These are phyloP conservation scores for Quadroppia sp. DNA, from an alignment of 2,888 invertebrate species.

Conservation along the genomic window DNA sequence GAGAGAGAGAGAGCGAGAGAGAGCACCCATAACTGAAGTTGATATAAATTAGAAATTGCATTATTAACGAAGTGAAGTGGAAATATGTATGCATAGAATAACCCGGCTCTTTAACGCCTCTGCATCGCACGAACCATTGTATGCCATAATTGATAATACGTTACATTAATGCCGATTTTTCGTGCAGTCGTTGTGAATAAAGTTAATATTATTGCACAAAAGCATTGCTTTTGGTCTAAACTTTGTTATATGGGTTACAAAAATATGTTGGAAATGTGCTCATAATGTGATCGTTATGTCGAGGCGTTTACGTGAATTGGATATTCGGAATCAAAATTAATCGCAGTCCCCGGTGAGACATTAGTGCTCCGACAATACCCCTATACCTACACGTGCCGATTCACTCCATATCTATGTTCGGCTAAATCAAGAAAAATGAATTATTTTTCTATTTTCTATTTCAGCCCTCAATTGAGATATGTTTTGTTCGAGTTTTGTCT, in stretches of 20 bases:
- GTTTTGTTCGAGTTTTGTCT: slow-evolving; percentile 4
- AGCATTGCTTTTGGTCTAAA: slow-evolving; percentile 27
- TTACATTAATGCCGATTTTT: slow-evolving; percentile 37
- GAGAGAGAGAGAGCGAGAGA: no score
- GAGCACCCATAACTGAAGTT: slow-evolving; percentile 1
- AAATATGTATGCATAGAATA: slow-evolving; percentile 35
- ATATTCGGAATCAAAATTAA: slow-evolving; percentile 32
- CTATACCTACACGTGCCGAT: slow-evolving; percentile 24
- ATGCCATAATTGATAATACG: slow-evolving; percentile 33
- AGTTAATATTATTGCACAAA: slow-evolving; percentile 27
- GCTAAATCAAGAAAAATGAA: slow-evolving; percentile 11
- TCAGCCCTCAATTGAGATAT: slow-evolving; percentile 29
- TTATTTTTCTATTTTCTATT: slow-evolving; percentile 22
- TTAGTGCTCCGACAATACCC: slow-evolving; percentile 20
- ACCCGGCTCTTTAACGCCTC: slow-evolving; percentile 35
- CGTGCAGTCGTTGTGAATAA: slow-evolving; percentile 25
- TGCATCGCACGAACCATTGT: slow-evolving; percentile 27
- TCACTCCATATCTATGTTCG: background rate
- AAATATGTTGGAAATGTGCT: background rate
- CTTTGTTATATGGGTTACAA: slow-evolving; percentile 27
- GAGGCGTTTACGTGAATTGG: slow-evolving; percentile 37
- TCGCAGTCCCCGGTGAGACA: slow-evolving; percentile 36
- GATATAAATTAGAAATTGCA: slow-evolving; percentile 37
- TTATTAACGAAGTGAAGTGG: slow-evolving; percentile 35
- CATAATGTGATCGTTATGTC: slow-evolving; percentile 26